Base-by-base conservation (phyloP, 2,797 vertebrate species). In the Rhinoraja longicauda region DNA sequence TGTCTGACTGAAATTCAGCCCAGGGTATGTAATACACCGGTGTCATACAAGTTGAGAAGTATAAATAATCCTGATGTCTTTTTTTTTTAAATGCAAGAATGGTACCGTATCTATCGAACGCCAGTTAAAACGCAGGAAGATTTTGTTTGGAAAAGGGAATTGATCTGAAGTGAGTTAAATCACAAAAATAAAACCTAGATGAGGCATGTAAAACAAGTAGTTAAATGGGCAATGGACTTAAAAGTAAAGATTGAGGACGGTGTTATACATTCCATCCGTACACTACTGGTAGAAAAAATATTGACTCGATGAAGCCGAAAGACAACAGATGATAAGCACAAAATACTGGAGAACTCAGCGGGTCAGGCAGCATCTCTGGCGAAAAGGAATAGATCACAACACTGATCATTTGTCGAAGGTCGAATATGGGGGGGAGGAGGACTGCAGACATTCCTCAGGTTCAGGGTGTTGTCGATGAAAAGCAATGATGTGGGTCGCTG, bases 1-100 rank as follows among this genome's bases (percentile, higher is more conserved):
- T 98, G 97, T 93, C 95, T 98, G 53, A 94, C 95, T 81, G 97
- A 98, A 93, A 93, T 94, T 67, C 93, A 95, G 19, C 93, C 95
- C 59, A 95, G 94, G 95, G 98, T 98, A 94, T 96, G 97, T 94
- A 92, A 57, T 64, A 73, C 36, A 78, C 19, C 17, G 26, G 67
- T 6, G 59, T 15, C 4, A 1, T 36, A 72, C 17, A 39, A 39
- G 36, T 24, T 72, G 15, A 72, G 36, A 24, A 67, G 4, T 39
- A 36, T 64, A 70, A 26, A 70, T 36, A 53, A 73, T 88, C n/a
- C 62, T 67, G n/a, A 67, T 32, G 7, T 36, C 64, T 88, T 9
- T 2, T 29, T 15, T 36, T 88, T n/a, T n/a, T n/a, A n/a, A 45
- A 45, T 88, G 15, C 84, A 0, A 29, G 10, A 36, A 36, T 9